These are phyloP conservation scores for Scolopax bukidnonensis DNA, from an alignment of 2,797 vertebrate genomes.

Conservation along the genomic window DNA sequence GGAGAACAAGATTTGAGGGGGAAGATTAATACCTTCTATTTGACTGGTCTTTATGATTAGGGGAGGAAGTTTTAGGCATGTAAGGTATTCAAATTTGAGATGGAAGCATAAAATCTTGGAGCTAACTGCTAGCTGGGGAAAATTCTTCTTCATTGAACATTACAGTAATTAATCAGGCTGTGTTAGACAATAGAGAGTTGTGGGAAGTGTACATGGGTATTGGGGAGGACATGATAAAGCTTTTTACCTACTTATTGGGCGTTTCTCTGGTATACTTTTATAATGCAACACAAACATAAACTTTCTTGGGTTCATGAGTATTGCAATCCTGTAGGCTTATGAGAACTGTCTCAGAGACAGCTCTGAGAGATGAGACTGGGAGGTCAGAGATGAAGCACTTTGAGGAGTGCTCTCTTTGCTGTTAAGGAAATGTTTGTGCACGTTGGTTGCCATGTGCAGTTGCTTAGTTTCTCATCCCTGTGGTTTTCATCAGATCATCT, in stretches of 20 bases:
- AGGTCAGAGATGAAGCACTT: background rate
- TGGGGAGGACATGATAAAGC: background rate
- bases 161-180: background rate
- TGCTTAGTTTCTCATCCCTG: constrained; percentile 19
- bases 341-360: background rate
- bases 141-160: background rate
- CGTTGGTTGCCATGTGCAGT: background rate
- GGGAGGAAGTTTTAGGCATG: background rate
- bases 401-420: background rate
- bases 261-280: background rate
- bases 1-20: background rate
- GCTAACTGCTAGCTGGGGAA: background rate
- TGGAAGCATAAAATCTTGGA: background rate
- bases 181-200: background rate
- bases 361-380: background rate
- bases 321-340: background rate
- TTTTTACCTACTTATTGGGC: background rate
- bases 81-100: background rate
- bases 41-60: background rate
- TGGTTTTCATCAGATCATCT: constrained; percentile 2
- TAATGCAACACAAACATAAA: background rate
- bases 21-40: background rate
- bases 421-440: background rate
- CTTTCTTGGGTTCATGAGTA: background rate
- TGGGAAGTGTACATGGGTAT: background rate